These are phyloP conservation scores for Phodopus roborovskii DNA, from an alignment of 2,113 vertebrate genomes.

Conservation along the genomic window DNA sequence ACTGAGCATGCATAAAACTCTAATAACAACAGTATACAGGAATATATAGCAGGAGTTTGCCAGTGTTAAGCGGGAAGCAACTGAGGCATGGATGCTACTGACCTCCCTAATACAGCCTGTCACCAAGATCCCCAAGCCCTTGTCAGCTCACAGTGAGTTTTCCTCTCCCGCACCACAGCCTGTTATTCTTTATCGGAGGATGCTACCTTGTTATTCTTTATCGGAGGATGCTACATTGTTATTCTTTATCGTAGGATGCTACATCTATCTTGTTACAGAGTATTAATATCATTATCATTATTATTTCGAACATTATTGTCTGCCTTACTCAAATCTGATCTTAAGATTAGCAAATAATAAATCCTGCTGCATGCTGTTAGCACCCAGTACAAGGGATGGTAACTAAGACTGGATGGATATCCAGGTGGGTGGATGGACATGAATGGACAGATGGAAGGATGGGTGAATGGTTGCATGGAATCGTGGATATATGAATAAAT, in stretches of 20 bases:
- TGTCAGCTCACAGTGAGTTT: neutral
- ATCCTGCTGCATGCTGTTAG: neutral
- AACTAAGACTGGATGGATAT: neutral
- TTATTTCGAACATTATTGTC: neutral
- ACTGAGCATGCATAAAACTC: no score
- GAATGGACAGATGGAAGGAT: neutral
- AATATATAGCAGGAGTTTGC: neutral
- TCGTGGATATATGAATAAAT: neutral
- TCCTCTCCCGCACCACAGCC: neutral
- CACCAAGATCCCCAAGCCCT: neutral
- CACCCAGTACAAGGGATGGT: neutral
- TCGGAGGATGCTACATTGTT: neutral
- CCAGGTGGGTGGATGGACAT: neutral
- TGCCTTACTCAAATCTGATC: neutral
- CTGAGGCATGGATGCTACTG: neutral
- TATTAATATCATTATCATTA: neutral
- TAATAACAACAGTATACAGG: neutral
- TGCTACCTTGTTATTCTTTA: neutral
- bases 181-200: neutral
- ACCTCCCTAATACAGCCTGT: no score
- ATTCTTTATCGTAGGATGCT: neutral
- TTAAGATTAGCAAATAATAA: neutral
- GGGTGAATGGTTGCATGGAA: rapidly evolving
- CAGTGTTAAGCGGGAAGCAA: neutral
- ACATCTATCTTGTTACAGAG: neutral